Base-by-base conservation (phyloP, 2,797 vertebrate species). In the Knipowitschia caucasica region DNA sequence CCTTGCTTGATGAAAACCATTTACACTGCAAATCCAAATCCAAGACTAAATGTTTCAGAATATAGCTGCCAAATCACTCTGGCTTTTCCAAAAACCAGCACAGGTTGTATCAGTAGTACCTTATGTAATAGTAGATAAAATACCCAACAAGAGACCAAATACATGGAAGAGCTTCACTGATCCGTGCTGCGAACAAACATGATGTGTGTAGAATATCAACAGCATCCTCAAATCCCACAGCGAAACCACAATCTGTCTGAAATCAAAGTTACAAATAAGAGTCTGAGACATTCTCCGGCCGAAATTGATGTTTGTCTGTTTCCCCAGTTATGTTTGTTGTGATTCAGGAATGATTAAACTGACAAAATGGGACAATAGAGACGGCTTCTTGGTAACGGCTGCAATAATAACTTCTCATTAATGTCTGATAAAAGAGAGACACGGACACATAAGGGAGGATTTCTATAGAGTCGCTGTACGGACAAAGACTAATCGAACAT, bases 31-130 rank as follows among this genome's bases (percentile, higher is more conserved):
- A n/a, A 18, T 10, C 17, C 8, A 20, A 38, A 38, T 21, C 36
- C 36, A 39, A 21, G 21, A 39, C 36, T 12, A 39, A 39, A 11
- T 39, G 18, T 21, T 63, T 77, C 42, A 67, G 62, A 71, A 58
- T 39, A 45, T 27, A 24, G 36, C 47, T 56, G 63, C 67, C 59
- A 74, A 79, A 79, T 70, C 49, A 24, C 71, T 63, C 61, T 50
- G 55, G 50, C 14, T 42, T 33, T 59, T 59, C 55, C 42, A 55
- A 72, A 73, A 72, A 73, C 65, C 61, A 44, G 67, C 61, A 47
- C 50, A 50, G 57, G 47, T 64, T 63, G 63, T n/a, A 56, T 65
- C 56, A 50, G 65, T 42, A 43, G 53, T 34, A 26, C 51, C 11
- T 43, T 30, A 64, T 49, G 53, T 65, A 18, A 35, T 25, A 44